These are phyloP conservation scores for Lamellibrachia luymesi DNA, from an alignment of 1,140 invertebrate species.

Conservation along the genomic window DNA sequence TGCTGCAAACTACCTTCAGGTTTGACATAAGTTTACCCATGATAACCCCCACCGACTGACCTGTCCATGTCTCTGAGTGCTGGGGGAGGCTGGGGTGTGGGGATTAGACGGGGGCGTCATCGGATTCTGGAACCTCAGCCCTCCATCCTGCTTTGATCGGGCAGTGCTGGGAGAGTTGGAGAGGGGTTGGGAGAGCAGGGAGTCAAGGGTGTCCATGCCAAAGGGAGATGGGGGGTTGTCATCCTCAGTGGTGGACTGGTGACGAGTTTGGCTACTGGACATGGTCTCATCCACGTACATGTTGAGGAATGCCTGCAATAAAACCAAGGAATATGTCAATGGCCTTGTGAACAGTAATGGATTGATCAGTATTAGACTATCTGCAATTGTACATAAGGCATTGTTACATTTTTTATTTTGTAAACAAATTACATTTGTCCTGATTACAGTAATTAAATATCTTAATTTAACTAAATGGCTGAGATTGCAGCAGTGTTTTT, in stretches of 20 bases:
- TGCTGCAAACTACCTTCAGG: background rate
- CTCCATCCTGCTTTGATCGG: slow-evolving; percentile 57
- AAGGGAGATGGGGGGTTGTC: slow-evolving; percentile 92
- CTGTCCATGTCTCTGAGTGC: slow-evolving; percentile 55
- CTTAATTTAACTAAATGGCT: too few relatives aligned
- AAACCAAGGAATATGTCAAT: background rate
- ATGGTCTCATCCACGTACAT: slow-evolving; percentile 87
- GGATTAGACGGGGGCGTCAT: slow-evolving; percentile 83
- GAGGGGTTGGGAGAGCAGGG: slow-evolving; percentile 55
- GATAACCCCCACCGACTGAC: background rate
- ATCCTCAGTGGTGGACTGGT: slow-evolving; percentile 86
- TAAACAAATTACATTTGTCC: too few relatives aligned
- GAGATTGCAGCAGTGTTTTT: too few relatives aligned
- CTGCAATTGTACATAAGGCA: background rate
- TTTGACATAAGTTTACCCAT: background rate
- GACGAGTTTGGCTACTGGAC: slow-evolving; percentile 67
- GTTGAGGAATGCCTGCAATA: slow-evolving; percentile 76
- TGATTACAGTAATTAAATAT: too few relatives aligned
- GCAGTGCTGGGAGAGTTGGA: slow-evolving; percentile 61
- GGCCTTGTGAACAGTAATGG: background rate
- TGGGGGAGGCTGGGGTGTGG: slow-evolving; percentile 81
- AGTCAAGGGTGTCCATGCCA: slow-evolving; percentile 64
- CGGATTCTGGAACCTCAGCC: slow-evolving; percentile 72
- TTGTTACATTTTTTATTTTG: background rate
- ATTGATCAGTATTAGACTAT: background rate